Base-by-base conservation (phyloP, 2,113 vertebrate genomes). In the Grammomys dolichurus region DNA sequence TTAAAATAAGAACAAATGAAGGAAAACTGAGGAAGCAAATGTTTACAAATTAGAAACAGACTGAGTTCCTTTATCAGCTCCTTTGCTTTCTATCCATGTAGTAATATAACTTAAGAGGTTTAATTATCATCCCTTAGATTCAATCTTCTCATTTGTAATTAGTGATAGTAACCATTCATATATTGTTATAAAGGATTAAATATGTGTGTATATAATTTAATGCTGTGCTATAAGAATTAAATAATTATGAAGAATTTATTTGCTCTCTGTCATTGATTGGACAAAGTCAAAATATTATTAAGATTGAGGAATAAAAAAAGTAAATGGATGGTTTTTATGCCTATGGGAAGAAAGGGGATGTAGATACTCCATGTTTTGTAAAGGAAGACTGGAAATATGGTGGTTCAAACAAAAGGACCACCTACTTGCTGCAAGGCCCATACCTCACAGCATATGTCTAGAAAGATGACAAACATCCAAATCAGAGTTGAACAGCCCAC, bases 341-440 rank as follows among this genome's bases (percentile, higher is more conserved):
- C 31, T 80, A 1, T 51, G n/a, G 28, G 4, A 16, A 91, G 16
- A 89, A 9, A 73, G 10, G 5, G 10, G 5, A 65, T 81, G 0
- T 28, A 81, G 63, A 86, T 75, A 69, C 17, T 40, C 82, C 4
- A 85, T 82, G 28, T 82, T 91, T 86, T 81, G 20, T 86, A 78
- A 82, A 24, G 69, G 2, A 65, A 84, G 82, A 72, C 75, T 91
- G 86, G 4, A 65, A 51, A 51, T 76, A 14, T 46, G 36, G 22
- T 54, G 40, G 73, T 65, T 92, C 84, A 96, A 91, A 96, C 58
- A 90, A 92, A 90, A 72, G n/a, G 89, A 73, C 31, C 43, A 76
- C 16, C 84, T 91, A 54, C 28, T 84, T 10, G 48, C 46, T 87
- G 46, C n/a, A 92, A 87, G 12, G 1, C 11, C n/a, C 26, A 76